Conservation (phyloP, 2,888 invertebrate species). For the Helicoverpa assulta region DNA sequence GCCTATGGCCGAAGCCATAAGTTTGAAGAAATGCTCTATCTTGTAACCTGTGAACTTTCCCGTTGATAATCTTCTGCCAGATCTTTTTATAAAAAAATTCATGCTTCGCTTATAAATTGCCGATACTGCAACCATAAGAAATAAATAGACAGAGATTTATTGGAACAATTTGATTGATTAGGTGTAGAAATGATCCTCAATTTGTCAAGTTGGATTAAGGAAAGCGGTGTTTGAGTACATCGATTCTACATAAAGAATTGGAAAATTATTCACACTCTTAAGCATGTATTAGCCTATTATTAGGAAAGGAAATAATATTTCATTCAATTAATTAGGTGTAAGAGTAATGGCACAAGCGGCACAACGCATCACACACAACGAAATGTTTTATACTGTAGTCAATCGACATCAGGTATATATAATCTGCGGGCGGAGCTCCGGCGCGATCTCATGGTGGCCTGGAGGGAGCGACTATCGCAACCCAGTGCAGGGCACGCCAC, state of each 20-base stretch:
- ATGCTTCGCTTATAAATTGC: slow-evolving; percentile 20
- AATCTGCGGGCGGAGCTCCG: no score
- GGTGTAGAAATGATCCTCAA: slow-evolving; percentile 13
- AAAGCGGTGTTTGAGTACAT: slow-evolving; percentile 15
- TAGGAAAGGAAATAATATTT: background rate
- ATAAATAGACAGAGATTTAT: slow-evolving; percentile 21
- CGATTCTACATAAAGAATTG: background rate
- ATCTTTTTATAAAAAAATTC: slow-evolving; percentile 32
- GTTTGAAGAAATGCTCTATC: slow-evolving; percentile 36
- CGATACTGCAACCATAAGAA: slow-evolving; percentile 36
- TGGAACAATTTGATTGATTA: slow-evolving; percentile 43
- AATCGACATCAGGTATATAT: no score
- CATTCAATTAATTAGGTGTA: background rate
- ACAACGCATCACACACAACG: background rate
- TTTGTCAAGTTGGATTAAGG: slow-evolving; percentile 22
- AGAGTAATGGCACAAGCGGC: background rate
- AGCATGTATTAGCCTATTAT: background rate
- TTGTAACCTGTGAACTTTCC: slow-evolving; percentile 54
- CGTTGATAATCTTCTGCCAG: slow-evolving; percentile 10
- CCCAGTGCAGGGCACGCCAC: no score
- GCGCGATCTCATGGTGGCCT: no score
- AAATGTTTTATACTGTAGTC: no score
- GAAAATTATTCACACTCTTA: background rate
- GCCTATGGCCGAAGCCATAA: slow-evolving; percentile 53
- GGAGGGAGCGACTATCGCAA: no score